phyloP scores from a whole-genome alignment of 2,797 vertebrate species.

The Coendou prehensilis region DNA sequence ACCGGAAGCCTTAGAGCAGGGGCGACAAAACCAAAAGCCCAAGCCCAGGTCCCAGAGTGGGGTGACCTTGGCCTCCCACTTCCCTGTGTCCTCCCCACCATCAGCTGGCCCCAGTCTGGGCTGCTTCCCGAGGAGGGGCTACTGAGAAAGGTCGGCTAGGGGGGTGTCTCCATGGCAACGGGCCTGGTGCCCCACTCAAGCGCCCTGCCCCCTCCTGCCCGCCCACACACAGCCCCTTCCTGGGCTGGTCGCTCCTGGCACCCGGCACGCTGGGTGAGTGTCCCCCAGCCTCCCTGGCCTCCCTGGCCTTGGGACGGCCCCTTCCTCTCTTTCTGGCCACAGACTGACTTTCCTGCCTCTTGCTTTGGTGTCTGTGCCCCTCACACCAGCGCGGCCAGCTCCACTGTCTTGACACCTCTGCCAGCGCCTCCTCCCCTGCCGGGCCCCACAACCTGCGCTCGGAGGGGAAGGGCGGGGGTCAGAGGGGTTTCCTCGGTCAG shows the following conservation, averaged over 20 bases:
- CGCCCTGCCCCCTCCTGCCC: constrained; percentile 53
- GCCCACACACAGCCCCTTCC: constrained; percentile 63
- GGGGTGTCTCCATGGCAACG: constrained; percentile 81
- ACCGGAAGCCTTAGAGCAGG: not conserved
- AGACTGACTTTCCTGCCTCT: not conserved
- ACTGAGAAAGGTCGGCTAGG: constrained; percentile 64
- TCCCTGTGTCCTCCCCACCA: not conserved
- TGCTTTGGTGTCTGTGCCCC: not conserved
- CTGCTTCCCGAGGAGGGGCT: constrained; percentile 30
- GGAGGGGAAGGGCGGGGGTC: not conserved
- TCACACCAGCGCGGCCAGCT: not conserved
- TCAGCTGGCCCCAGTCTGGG: constrained; percentile 24
- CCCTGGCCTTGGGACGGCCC: not conserved
- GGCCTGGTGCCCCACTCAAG: constrained; percentile 70
- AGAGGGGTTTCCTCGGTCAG: not conserved
- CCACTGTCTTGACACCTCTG: constrained; percentile 5
- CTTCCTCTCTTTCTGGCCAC: not conserved
- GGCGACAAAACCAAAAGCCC: not conserved
- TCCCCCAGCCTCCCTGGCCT: not conserved
- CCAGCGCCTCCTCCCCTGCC: not conserved
- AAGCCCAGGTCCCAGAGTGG: constrained; percentile 18
- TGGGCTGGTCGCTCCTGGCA: not conserved
- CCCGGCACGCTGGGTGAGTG: too few species aligned
- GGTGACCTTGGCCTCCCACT: constrained; percentile 81
- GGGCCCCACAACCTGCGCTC: not conserved